phyloP scores from a whole-genome alignment of 2,888 invertebrate species.

The Callimorpha dominula region DNA sequence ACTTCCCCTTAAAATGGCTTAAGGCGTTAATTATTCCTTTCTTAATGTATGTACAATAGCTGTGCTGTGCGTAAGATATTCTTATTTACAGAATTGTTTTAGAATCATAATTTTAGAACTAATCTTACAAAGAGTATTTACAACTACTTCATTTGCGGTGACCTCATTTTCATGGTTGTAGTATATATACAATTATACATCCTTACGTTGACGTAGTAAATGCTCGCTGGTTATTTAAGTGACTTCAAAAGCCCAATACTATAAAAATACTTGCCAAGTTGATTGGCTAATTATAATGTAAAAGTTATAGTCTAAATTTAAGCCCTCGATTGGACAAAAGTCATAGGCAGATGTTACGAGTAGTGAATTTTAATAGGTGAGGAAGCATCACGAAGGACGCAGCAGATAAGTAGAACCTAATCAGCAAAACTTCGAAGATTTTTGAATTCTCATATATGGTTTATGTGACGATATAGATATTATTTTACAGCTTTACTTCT shows the following conservation, averaged over 20 bases:
- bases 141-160: neutral
- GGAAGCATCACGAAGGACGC: neutral
- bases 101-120: neutral
- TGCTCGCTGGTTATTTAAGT: conserved; percentile 27
- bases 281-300: neutral
- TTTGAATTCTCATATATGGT: no score
- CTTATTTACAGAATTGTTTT: neutral
- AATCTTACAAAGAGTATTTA: neutral
- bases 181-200: conserved; percentile 21
- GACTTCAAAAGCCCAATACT: conserved; percentile 21
- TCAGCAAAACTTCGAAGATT: neutral
- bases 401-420: neutral
- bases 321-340: conserved; percentile 13
- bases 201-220: conserved; percentile 27
- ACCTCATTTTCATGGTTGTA: neutral
- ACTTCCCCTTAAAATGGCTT: no score
- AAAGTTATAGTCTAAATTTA: conserved; percentile 16
- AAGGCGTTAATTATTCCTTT: neutral
- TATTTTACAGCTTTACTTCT: no score
- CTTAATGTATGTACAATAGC: neutral
- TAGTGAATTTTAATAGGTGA: neutral
- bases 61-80: neutral
- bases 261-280: neutral
- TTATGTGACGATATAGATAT: no score
- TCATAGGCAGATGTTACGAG: neutral